These are phyloP conservation scores for Strigamia crassipes DNA, from an alignment of 2,888 invertebrate species.

Conservation along the genomic window DNA sequence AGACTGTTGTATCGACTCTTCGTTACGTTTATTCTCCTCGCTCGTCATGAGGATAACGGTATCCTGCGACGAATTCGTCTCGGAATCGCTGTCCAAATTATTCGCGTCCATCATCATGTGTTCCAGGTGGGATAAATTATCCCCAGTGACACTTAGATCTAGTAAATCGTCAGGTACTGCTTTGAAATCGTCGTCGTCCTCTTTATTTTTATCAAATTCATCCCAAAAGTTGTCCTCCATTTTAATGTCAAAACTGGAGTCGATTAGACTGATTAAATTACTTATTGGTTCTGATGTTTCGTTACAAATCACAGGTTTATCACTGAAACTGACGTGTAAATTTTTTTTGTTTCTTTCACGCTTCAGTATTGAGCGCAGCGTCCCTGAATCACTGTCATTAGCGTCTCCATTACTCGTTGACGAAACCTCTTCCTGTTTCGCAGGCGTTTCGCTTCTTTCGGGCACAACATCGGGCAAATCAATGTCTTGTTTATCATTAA, in stretches of 20 bases:
- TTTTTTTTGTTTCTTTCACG: neutral
- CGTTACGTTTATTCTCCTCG: constrained; percentile 52
- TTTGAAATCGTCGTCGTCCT: neutral
- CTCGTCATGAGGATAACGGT: constrained; percentile 53
- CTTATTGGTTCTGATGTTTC: neutral
- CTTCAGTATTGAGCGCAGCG: neutral
- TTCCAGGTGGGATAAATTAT: neutral
- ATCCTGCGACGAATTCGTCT: constrained; percentile 52
- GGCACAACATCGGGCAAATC: constrained; percentile 12
- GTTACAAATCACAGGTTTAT: neutral
- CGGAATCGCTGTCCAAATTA: constrained; percentile 51
- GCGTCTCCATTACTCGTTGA: neutral
- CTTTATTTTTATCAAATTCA: neutral
- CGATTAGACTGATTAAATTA: neutral
- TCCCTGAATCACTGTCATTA: neutral
- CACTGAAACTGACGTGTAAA: constrained; percentile 7
- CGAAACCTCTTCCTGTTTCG: neutral
- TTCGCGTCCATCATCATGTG: neutral
- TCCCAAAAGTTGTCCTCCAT: neutral
- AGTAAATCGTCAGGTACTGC: neutral
- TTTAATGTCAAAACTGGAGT: neutral
- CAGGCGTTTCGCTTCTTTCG: constrained; percentile 6
- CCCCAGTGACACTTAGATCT: neutral
- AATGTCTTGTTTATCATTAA: neutral
- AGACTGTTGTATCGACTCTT: constrained; percentile 50